Evolutionary conservation across 2,888 invertebrate species (phyloP).

Genomic region (Sthenelais limicola): DNA sequence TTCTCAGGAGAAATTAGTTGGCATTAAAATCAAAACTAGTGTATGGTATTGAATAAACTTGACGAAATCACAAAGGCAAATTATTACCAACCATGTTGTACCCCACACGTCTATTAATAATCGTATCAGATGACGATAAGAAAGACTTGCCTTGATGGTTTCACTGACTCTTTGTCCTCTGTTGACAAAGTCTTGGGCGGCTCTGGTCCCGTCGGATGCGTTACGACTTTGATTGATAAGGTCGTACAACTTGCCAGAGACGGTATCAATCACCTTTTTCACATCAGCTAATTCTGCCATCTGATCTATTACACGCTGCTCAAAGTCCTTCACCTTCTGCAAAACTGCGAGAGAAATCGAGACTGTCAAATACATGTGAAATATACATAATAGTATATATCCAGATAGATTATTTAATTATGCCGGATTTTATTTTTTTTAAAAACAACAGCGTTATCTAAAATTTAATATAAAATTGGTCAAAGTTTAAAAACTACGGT

Average conservation of each 20-base stretch:
- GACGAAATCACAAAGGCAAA: too few species aligned
- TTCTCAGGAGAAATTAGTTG: too few species aligned
- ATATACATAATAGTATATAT: too few species aligned
- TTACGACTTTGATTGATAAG: constrained; percentile 59
- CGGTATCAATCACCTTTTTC: constrained; percentile 63
- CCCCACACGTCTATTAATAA: too few species aligned
- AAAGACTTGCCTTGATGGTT: constrained; percentile 39
- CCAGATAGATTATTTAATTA: too few species aligned
- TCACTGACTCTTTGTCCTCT: constrained; percentile 31
- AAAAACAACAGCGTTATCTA: too few species aligned
- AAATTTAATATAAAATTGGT: too few species aligned
- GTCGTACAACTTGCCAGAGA: constrained; percentile 64
- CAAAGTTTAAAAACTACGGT: too few species aligned
- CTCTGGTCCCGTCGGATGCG: constrained; percentile 56
- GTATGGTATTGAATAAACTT: too few species aligned
- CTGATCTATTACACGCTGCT: constrained; percentile 69
- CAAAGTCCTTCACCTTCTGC: constrained; percentile 74
- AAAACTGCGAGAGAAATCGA: constrained; percentile 52
- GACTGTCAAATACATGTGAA: neutral
- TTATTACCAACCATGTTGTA: constrained; percentile 11
- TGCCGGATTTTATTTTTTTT: too few species aligned
- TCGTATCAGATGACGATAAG: constrained; percentile 18
- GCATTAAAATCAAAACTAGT: too few species aligned
- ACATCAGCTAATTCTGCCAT: constrained; percentile 53
- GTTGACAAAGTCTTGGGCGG: constrained; percentile 44